Conservation (phyloP, 2,888 invertebrate genomes). For the Argyra leucocephala region DNA sequence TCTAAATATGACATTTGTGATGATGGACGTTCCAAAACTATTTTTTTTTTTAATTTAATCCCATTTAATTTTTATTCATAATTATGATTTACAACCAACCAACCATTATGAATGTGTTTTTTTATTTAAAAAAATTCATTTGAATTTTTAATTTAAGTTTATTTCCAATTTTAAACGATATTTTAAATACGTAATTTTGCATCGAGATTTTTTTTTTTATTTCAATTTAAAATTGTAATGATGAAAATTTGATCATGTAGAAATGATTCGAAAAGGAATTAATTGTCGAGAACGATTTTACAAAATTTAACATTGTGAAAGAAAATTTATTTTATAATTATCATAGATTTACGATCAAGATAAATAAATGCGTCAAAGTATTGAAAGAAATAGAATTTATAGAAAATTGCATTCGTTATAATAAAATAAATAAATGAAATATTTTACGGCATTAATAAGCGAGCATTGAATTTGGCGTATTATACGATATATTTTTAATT, state of each 20-base stretch:
- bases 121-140: background rate
- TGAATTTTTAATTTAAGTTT: too few relatives aligned
- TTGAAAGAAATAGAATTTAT: too few relatives aligned
- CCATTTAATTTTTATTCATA: background rate
- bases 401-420: background rate
- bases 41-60: conserved; percentile 14
- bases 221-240: background rate
- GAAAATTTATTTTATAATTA: too few relatives aligned
- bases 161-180: too few relatives aligned
- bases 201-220: too few relatives aligned
- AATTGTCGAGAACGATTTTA: too few relatives aligned
- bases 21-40: conserved; percentile 80
- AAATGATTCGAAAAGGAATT: too few relatives aligned
- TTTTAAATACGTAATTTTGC: background rate
- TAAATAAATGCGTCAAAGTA: too few relatives aligned
- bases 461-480: background rate
- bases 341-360: too few relatives aligned
- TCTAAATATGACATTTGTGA: conserved; percentile 88
- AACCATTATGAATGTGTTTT: conserved; percentile 6
- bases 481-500: conserved; percentile 7
- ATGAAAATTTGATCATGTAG: too few relatives aligned
- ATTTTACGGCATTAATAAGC: background rate
- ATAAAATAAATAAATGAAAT: too few relatives aligned
- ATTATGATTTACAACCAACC: background rate
- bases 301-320: too few relatives aligned